These are phyloP conservation scores for Salvelinus namaycush DNA, from an alignment of 2,113 vertebrate species.

Conservation along the genomic window DNA sequence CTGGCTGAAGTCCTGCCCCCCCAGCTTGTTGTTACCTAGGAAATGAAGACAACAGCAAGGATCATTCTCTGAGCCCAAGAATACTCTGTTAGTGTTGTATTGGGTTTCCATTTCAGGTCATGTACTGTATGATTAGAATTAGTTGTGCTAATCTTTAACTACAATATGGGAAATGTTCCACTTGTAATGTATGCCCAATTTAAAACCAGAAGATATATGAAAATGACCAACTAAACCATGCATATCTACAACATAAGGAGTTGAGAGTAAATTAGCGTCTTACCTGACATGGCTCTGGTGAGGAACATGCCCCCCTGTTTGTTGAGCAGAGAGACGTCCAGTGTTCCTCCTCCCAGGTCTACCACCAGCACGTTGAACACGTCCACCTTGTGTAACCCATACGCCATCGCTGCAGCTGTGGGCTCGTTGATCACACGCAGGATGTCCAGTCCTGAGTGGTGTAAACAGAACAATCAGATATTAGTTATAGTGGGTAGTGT, in stretches of 20 bases:
- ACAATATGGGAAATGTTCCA: too few species aligned
- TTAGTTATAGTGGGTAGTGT: neutral
- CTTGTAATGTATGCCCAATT: too few species aligned
- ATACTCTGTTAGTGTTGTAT: too few species aligned
- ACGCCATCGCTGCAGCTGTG: constrained; percentile 97
- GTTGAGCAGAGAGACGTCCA: constrained; percentile 94
- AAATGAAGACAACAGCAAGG: too few species aligned
- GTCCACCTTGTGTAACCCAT: constrained; percentile 92
- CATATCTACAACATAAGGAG: neutral
- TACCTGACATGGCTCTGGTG: constrained; percentile 90
- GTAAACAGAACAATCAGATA: neutral
- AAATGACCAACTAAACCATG: neutral
- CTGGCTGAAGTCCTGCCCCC: constrained; percentile 97
- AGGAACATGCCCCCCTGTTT: constrained; percentile 98
- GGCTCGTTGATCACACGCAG: constrained; percentile 94
- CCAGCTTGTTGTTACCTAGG: constrained; percentile 95
- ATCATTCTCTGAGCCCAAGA: too few species aligned
- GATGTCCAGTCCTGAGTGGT: constrained; percentile 81
- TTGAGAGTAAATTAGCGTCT: too few species aligned
- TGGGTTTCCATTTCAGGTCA: too few species aligned
- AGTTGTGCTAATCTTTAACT: too few species aligned
- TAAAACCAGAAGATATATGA: neutral
- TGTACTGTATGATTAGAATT: too few species aligned
- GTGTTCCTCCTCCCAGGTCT: constrained; percentile 93
- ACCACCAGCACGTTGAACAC: constrained; percentile 95